phyloP scores from a whole-genome alignment of 37 sponge, comb jelly and placozoan genomes.

The Spongilla lacustris region DNA sequence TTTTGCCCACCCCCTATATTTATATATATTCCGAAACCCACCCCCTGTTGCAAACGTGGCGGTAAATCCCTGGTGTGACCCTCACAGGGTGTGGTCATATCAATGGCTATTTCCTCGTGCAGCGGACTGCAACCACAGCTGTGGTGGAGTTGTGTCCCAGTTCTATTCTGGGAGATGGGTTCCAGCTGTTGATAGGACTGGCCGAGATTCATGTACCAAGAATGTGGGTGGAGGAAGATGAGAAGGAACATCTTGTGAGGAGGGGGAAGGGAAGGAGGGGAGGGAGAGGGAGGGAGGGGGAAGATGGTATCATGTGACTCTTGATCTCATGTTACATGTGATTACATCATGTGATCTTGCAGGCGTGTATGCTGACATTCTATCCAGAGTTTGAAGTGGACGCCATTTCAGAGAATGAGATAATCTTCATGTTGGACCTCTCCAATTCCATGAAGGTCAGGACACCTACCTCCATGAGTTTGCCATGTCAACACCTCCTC shows the following conservation, averaged over 20 bases:
- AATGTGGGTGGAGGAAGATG: conserved; percentile 98
- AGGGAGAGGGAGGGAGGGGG: too few species aligned
- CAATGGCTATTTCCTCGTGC: neutral
- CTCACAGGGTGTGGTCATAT: neutral
- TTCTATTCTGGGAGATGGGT: conserved; percentile 74
- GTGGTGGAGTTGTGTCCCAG: conserved; percentile 80
- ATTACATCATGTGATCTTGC: neutral
- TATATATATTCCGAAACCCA: too few species aligned
- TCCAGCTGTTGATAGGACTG: conserved; percentile 84
- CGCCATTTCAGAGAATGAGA: conserved; percentile 59
- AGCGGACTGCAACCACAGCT: conserved; percentile 93
- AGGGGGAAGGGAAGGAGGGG: neutral
- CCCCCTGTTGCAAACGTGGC: too few species aligned
- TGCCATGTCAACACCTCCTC: too few species aligned
- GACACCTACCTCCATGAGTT: neutral
- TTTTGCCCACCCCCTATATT: too few species aligned
- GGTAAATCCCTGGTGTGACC: neutral
- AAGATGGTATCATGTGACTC: neutral
- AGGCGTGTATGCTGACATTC: conserved; percentile 99
- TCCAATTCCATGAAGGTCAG: conserved; percentile 95
- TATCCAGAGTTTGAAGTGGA: conserved; percentile 96
- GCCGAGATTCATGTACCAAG: conserved; percentile 97
- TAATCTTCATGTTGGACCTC: conserved; percentile 86
- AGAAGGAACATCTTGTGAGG: conserved; percentile 73
- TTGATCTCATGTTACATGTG: neutral